These are phyloP conservation scores for Schizopygopsis malacanthus DNA, from an alignment of 2,797 vertebrate genomes.

Conservation along the genomic window DNA sequence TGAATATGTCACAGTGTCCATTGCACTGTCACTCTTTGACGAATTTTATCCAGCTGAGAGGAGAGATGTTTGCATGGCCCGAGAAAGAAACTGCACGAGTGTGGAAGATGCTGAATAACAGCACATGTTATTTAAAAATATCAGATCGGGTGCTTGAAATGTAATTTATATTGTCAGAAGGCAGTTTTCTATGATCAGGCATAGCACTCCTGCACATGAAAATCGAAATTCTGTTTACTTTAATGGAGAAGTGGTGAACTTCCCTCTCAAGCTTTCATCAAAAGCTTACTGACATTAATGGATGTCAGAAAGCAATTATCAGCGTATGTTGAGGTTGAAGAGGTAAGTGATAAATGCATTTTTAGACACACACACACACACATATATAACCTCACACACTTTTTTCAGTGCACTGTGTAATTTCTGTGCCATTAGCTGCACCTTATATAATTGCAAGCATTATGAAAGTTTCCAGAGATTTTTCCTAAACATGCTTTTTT, in stretches of 20 bases:
- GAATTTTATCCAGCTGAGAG: constrained; percentile 15
- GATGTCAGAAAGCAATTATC: constrained; percentile 57
- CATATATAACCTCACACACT: constrained; percentile 4
- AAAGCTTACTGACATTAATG: constrained; percentile 43
- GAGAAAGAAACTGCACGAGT: neutral
- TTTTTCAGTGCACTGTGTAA: constrained; percentile 30
- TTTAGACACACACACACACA: constrained; percentile 39
- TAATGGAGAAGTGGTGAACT: constrained; percentile 28
- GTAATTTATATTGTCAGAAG: neutral
- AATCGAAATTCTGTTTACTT: constrained; percentile 45
- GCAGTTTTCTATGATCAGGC: constrained; percentile 16
- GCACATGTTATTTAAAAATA: neutral
- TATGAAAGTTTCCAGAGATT: constrained; percentile 15
- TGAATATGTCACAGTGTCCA: constrained; percentile 24
- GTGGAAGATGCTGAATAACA: constrained; percentile 6
- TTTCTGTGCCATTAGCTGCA: constrained; percentile 40
- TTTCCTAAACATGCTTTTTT: neutral
- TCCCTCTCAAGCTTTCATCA: constrained; percentile 37
- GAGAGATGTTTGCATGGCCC: constrained; percentile 8
- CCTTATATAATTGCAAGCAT: constrained; percentile 13
- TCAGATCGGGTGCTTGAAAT: neutral
- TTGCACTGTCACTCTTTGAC: constrained; percentile 19
- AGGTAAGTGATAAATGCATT: constrained; percentile 50
- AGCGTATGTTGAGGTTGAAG: constrained; percentile 44
- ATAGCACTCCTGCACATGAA: constrained; percentile 8